Evolutionary conservation across 2,888 invertebrate genomes (phyloP), one percentile per base, ranked within the genome.

Genomic region (Morpho achilles): DNA sequence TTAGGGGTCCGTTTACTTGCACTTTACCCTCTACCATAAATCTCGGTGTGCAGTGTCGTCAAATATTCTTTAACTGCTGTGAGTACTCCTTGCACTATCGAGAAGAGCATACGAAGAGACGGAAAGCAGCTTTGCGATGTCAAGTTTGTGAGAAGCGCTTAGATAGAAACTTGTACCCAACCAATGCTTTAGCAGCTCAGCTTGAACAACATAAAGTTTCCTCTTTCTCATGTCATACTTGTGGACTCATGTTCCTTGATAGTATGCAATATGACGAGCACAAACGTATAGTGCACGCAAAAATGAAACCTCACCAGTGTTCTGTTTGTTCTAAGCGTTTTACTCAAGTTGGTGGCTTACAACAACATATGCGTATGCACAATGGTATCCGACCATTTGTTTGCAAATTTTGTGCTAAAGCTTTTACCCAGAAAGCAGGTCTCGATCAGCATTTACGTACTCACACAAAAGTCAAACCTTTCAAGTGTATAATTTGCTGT

Each of bases 281-380:
- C 67, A 86, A 81, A 60, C 84, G 85, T 32, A 63, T 77, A 1
- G 73, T 79, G 7, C 91, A 91, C 64, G 77, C 81, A 1, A 90
- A 89, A 67, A 76, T 75, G 69, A 90, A 89, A 61, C 90, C 87
- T 0, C 80, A 87, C 61, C 82, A 87, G 45, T 91, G 91, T 59
- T 76, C 79, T 0, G 74, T 89, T 1, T 91, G 91, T 66, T 70
- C 77, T 0, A 91, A 91, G 63, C 77, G 87, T 0, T 91, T 91
- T 68, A 87, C 89, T 0, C 91, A 91, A 59, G 84, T 84, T 63
- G 89, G 90, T 0, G 91, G 90, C 1, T 63, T 91, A 16, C 89
- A 87, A 51, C 91, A 91, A 64, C 91, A 91, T 60, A 84, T 90
- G 84, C 74, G 91, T 9, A 88, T 87, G 84, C 91, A 91, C 53